Evolutionary conservation across 2,797 vertebrate species (phyloP).

Genomic region (Tadarida brasiliensis): DNA sequence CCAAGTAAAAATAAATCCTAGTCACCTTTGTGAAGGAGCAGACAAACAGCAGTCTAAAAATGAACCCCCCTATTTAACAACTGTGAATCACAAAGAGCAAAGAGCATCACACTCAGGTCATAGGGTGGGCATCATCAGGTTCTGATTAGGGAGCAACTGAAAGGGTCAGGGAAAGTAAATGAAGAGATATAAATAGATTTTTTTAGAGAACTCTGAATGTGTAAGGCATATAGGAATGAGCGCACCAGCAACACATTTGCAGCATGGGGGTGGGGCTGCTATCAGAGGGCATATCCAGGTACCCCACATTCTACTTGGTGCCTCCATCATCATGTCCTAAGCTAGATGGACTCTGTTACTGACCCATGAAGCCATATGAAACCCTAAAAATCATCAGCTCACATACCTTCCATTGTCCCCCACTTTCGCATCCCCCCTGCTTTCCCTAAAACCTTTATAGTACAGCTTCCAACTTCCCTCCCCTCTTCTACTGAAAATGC

Average conservation of each 20-base stretch:
- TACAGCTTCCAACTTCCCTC: background rate
- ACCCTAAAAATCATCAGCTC: background rate
- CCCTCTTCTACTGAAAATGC: background rate
- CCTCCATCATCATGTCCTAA: background rate
- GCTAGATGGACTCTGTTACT: background rate
- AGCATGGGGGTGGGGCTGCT: background rate
- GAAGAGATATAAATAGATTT: constrained; percentile 56
- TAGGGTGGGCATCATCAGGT: constrained; percentile 38
- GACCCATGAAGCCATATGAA: background rate
- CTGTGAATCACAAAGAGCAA: too few relatives aligned
- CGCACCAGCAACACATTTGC: background rate
- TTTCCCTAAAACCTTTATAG: background rate
- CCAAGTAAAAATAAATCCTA: constrained; percentile 72
- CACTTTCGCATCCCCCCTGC: background rate
- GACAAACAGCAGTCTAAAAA: constrained; percentile 62
- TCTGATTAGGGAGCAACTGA: constrained; percentile 60
- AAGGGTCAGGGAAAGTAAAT: constrained; percentile 36
- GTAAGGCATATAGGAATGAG: background rate
- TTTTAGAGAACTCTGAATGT: background rate
- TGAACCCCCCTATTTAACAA: constrained; percentile 65
- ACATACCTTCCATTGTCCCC: background rate
- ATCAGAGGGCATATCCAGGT: background rate
- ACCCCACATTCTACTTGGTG: background rate
- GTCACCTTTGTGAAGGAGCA: constrained; percentile 75
- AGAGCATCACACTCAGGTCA: constrained; percentile 45